These are phyloP conservation scores for Jordanella pulchra DNA, from an alignment of 2,797 vertebrate genomes.

Conservation along the genomic window DNA sequence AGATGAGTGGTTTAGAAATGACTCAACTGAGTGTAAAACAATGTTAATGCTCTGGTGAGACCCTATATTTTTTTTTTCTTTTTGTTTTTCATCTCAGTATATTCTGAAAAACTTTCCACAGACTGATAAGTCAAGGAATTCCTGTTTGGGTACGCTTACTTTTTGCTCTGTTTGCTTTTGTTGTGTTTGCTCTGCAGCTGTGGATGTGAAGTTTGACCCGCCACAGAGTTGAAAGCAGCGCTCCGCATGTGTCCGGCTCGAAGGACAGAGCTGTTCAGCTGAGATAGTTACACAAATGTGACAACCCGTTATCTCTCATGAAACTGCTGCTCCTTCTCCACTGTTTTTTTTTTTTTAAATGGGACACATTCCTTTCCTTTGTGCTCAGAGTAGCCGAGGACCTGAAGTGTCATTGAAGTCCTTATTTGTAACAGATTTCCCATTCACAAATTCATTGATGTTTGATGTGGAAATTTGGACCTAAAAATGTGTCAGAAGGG, in stretches of 20 bases:
- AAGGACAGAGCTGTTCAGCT: constrained; percentile 33
- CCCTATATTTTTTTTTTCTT: not conserved
- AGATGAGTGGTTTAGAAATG: constrained; percentile 20
- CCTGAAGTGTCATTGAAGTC: constrained; percentile 8
- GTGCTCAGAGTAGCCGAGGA: constrained; percentile 19
- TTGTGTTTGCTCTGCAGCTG: constrained; percentile 66
- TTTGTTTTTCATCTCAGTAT: not conserved
- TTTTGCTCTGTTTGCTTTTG: constrained; percentile 57
- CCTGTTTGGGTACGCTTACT: constrained; percentile 57
- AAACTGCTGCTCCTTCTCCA: constrained; percentile 24
- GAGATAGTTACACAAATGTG: constrained; percentile 22
- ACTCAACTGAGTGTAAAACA: not conserved
- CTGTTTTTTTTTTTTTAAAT: not conserved
- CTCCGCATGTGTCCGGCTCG: constrained; percentile 17
- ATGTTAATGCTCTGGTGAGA: not conserved
- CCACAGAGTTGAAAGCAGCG: constrained; percentile 45
- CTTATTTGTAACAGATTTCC: constrained; percentile 39
- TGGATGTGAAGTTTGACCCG: constrained; percentile 77
- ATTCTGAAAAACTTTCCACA: constrained; percentile 3
- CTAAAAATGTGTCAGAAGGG: constrained; percentile 7
- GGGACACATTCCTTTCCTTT: constrained; percentile 21
- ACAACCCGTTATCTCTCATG: constrained; percentile 31
- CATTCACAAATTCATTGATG: constrained; percentile 18
- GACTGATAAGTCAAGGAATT: constrained; percentile 38
- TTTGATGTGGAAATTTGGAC: constrained; percentile 19